phyloP scores from a whole-genome alignment of 2,888 invertebrate species.

The Meganola albula region DNA sequence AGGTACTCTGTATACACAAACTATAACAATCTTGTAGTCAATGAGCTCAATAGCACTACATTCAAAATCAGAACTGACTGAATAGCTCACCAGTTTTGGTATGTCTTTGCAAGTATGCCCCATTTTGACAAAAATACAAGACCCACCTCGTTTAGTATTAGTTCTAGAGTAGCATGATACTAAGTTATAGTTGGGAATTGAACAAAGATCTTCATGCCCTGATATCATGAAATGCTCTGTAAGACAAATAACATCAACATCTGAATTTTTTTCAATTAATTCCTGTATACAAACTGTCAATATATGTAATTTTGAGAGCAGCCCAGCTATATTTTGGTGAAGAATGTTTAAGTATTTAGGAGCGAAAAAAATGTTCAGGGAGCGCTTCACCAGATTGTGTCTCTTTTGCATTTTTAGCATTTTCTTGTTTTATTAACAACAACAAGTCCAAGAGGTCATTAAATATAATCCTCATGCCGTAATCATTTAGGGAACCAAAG shows the following conservation, averaged over 20 bases:
- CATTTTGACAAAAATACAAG: slow-evolving; percentile 2
- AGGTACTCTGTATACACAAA: slow-evolving; percentile 5
- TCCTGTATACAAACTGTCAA: slow-evolving; percentile 4
- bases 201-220: not conserved
- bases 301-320: slow-evolving; percentile 1
- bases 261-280: not conserved
- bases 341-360: slow-evolving; percentile 4
- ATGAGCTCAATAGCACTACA: slow-evolving; percentile 1
- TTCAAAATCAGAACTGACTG: slow-evolving; percentile 2
- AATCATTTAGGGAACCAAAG: slow-evolving; percentile 4
- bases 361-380: slow-evolving; percentile 2
- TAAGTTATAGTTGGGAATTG: not conserved
- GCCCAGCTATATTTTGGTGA: slow-evolving; percentile 8
- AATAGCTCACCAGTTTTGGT: slow-evolving; percentile 2
- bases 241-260: slow-evolving; percentile 4
- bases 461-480: slow-evolving; percentile 3
- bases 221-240: slow-evolving; percentile 5
- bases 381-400: not conserved
- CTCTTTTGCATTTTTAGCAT: not conserved
- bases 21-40: slow-evolving; percentile 2
- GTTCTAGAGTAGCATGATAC: not conserved
- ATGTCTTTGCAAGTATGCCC: slow-evolving; percentile 1
- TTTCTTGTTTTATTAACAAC: not conserved
- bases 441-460: slow-evolving; percentile 2
- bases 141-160: not conserved